phyloP scores from a whole-genome alignment of 2,797 vertebrate genomes.

The Cuniculus paca region DNA sequence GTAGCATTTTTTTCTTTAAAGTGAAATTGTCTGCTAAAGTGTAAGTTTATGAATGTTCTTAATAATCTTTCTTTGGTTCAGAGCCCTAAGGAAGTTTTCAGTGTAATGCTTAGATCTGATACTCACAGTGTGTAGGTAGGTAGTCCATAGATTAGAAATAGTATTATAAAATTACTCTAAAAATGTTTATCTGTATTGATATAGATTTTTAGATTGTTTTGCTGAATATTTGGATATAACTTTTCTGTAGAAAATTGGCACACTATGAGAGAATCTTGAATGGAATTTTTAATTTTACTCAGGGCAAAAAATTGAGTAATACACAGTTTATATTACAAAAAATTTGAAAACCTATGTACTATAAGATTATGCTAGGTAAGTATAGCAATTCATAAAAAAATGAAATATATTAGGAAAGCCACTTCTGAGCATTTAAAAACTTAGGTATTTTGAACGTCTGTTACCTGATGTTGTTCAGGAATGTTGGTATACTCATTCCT shows the following conservation, averaged over 20 bases:
- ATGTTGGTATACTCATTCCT: slow-evolving; percentile 9
- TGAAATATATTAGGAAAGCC: not conserved
- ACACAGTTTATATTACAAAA: not conserved
- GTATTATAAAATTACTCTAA: slow-evolving; percentile 7
- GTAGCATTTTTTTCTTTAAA: slow-evolving; percentile 46
- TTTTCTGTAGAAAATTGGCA: slow-evolving; percentile 3
- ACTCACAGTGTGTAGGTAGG: not conserved
- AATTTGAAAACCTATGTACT: slow-evolving; percentile 41
- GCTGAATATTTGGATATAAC: slow-evolving; percentile 31
- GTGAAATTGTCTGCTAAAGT: slow-evolving; percentile 32
- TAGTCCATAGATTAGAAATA: not conserved
- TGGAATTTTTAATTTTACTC: slow-evolving; percentile 40
- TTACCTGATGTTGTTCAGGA: not conserved
- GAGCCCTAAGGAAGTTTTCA: slow-evolving; percentile 19
- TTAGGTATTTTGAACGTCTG: not conserved
- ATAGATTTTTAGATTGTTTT: slow-evolving; percentile 36
- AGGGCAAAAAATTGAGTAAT: not conserved
- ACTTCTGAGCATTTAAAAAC: slow-evolving; percentile 62
- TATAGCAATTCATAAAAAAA: slow-evolving; percentile 44
- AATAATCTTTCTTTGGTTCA: slow-evolving; percentile 33
- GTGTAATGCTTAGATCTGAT: not conserved
- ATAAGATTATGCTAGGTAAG: slow-evolving; percentile 45
- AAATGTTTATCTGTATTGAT: slow-evolving; percentile 7
- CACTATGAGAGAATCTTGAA: slow-evolving; percentile 6
- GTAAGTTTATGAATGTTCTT: slow-evolving; percentile 5